Base-by-base conservation (phyloP, 2,888 invertebrate species). In the Ormyrus thymus region DNA sequence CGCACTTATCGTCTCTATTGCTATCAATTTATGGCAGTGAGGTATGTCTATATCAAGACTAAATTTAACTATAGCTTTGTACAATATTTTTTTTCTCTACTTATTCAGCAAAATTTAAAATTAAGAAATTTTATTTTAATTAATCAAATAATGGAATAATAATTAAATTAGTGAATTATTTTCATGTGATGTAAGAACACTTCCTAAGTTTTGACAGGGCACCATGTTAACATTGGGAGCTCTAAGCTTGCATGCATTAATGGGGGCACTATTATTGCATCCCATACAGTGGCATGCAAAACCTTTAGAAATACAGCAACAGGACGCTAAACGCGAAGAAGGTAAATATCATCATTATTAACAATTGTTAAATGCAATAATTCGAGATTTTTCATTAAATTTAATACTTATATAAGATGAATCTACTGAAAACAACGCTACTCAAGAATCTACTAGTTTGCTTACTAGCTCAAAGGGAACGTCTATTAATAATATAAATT, bases 251-350 rank as follows among this genome's bases (percentile, higher is more conserved):
- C 93, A 95, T 87, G 92, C 93, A 0, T 86, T 94, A 6, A 87
- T 92, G 76, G 93, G 92, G 8, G 92, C 93, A 1, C 87, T 92
- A 79, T 88, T 95, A 76, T 90, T 95, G 61, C 93, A 94, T 84
- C 95, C 95, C 15, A 91, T 94, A 2, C 93, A 93, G 88, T 94
- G 94, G 93, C 94, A 94, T 87, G 89, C 92, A 87, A 92, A 90
- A 75, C 85, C 84, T 78, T 80, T 15, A 4, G 53, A 75, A 43
- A 82, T 78, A 71, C 81, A 11, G 62, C 43, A 58, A 72, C 64
- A 50, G 15, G 66, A 82, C 13, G 8, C 11, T 3, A 3, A 46
- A 43, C n/a, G 10, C 48, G 50, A 78, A 70, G 66, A 71, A 11
- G 71, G 70, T 69, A 43, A 65, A 29, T 29, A 29, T 29, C 29